Evolutionary conservation across 1,140 invertebrate species (phyloP).

Genomic region (Andrena cerasifolii): DNA sequence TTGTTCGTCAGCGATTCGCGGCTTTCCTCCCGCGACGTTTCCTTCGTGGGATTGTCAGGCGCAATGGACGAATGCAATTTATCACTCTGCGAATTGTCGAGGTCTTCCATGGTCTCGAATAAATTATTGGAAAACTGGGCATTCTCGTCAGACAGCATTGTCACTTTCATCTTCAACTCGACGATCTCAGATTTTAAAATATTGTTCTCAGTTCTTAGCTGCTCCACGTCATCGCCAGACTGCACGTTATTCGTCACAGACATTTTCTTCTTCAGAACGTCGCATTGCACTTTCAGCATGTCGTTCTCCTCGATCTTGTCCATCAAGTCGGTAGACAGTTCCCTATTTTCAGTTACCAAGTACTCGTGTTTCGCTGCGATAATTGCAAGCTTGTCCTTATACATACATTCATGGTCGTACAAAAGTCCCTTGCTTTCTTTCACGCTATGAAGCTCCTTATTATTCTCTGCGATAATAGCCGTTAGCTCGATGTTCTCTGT

Average conservation of each 20-base stretch:
- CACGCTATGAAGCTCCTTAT: constrained; percentile 48
- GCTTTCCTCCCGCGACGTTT: constrained; percentile 37
- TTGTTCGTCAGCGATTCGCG: constrained; percentile 37
- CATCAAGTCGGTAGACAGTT: constrained; percentile 54
- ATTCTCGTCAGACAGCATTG: constrained; percentile 48
- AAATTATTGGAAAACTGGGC: constrained; percentile 39
- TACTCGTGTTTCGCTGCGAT: constrained; percentile 43
- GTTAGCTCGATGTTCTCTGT: constrained; percentile 73
- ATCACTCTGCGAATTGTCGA: constrained; percentile 3
- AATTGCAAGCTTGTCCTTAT: constrained; percentile 31
- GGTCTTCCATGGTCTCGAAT: constrained; percentile 1
- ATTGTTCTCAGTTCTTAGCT: constrained; percentile 44
- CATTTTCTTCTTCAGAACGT: constrained; percentile 41
- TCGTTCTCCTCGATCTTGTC: constrained; percentile 51
- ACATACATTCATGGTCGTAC: constrained; percentile 49
- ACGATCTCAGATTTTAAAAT: constrained; percentile 33
- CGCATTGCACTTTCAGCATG: constrained; percentile 24
- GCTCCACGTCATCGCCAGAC: constrained; percentile 24
- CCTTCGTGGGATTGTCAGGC: constrained; percentile 32
- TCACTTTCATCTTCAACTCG: constrained; percentile 49
- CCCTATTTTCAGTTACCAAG: constrained; percentile 26
- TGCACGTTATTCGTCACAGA: constrained; percentile 9
- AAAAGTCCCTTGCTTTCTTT: constrained; percentile 63
- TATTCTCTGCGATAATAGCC: constrained; percentile 58
- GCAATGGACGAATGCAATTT: constrained; percentile 21